A percentile compares a stretch with the other conserved stretches of the same genome.
These are phyloP conservation scores for Pangasianodon hypophthalmus DNA, from an alignment of 2,113 vertebrate genomes.

Conservation along the genomic window DNA sequence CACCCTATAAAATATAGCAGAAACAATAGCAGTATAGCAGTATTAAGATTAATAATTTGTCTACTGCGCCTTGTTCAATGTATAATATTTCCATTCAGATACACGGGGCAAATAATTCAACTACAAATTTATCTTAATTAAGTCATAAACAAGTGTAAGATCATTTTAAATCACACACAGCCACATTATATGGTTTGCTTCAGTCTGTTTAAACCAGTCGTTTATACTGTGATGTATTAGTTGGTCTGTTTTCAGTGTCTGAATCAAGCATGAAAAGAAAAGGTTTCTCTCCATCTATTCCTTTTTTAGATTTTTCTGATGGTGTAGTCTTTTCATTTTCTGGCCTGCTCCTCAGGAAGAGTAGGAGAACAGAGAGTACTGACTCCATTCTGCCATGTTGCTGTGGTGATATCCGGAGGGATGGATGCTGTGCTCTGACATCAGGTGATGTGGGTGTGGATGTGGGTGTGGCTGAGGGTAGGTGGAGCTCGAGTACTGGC, in stretches of 20 bases:
- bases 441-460: conserved; percentile 73
- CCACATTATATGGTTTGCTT: neutral
- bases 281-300: neutral
- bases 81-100: neutral
- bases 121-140: neutral
- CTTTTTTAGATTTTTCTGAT: neutral
- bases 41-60: neutral
- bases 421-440: conserved; percentile 79
- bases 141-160: neutral
- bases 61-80: neutral
- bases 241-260: neutral
- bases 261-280: neutral
- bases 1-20: neutral
- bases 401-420: conserved; percentile 76
- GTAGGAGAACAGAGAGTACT: conserved; percentile 86
- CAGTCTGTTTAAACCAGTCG: neutral
- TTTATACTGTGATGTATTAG: neutral
- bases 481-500: conserved; percentile 74
- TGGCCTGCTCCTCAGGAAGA: conserved; percentile 73
- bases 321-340: neutral
- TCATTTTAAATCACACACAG: neutral
- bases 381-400: conserved; percentile 84
- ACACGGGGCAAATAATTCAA: neutral
- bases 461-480: conserved; percentile 61
- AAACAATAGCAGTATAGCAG: too few relatives aligned